Conservation (phyloP, 1,140 invertebrate species). For the Euwallacea fornicatus region DNA sequence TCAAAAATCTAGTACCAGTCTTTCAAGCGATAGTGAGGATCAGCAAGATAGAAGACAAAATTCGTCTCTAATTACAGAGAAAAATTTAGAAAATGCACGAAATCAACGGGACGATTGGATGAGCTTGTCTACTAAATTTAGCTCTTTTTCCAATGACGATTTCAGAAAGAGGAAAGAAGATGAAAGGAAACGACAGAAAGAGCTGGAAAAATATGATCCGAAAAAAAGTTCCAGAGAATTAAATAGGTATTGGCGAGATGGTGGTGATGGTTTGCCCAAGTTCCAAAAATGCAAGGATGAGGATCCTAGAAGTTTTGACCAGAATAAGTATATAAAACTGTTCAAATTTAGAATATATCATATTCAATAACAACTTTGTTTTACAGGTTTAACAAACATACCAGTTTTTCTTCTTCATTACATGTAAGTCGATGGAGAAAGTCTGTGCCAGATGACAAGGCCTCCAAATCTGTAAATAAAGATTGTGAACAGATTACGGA, state of each 20-base stretch:
- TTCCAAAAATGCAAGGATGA: constrained; percentile 58
- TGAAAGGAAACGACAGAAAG: constrained; percentile 44
- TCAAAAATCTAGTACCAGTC: neutral
- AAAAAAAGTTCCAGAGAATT: constrained; percentile 75
- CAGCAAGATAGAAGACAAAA: constrained; percentile 1
- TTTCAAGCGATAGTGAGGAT: neutral
- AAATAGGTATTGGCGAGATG: constrained; percentile 92
- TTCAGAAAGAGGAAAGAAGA: constrained; percentile 45
- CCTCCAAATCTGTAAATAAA: too few species aligned
- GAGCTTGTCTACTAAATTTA: constrained; percentile 53
- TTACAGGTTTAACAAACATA: too few species aligned
- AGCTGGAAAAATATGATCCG: constrained; percentile 66
- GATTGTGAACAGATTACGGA: too few species aligned
- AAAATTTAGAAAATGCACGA: neutral
- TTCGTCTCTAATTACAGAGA: neutral
- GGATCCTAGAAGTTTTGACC: constrained; percentile 12
- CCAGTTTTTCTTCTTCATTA: too few species aligned
- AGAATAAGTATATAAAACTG: neutral
- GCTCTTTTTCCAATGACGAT: constrained; percentile 51
- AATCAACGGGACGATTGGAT: constrained; percentile 57
- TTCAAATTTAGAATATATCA: too few species aligned
- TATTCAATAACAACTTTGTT: too few species aligned
- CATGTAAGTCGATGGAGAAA: too few species aligned
- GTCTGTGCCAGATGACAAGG: too few species aligned
- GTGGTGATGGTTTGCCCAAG: constrained; percentile 77